Conservation (phyloP, 2,888 invertebrate genomes). For the Trachelus iudaicus region DNA sequence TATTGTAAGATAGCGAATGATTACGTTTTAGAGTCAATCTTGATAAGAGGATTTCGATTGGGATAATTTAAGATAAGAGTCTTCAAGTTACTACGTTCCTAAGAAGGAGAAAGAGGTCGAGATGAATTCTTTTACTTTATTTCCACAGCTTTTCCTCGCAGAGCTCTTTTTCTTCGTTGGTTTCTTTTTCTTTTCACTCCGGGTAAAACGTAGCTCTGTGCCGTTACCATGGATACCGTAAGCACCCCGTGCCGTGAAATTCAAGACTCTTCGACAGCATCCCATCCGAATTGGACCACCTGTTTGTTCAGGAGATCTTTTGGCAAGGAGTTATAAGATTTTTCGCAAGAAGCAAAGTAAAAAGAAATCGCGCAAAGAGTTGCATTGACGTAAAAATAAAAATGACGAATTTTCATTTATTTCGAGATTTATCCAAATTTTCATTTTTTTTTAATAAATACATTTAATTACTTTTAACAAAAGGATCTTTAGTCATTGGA, state of each 20-base stretch:
- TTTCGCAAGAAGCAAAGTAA: background rate
- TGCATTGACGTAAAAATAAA: background rate
- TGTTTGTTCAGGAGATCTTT: background rate
- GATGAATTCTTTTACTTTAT: background rate
- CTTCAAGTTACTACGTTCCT: background rate
- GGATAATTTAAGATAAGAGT: background rate
- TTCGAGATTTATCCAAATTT: background rate
- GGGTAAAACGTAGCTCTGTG: conserved; percentile 42
- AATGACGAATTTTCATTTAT: background rate
- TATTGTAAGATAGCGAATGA: background rate
- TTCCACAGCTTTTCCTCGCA: background rate
- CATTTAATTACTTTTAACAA: background rate
- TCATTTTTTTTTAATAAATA: background rate
- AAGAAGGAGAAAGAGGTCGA: background rate
- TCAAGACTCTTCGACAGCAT: background rate
- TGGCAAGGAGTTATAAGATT: background rate
- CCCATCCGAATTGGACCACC: background rate
- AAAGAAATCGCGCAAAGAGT: background rate
- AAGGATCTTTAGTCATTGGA: background rate
- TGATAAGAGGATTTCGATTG: background rate
- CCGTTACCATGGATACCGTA: conserved; percentile 50
- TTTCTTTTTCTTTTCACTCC: background rate
- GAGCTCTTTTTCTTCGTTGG: background rate
- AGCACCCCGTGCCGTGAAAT: background rate
- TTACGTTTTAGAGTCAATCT: background rate